A percentile compares a stretch with the other conserved stretches of the same genome.
These are phyloP conservation scores for Procavia capensis DNA, from an alignment of 2,113 vertebrate species.

Conservation along the genomic window DNA sequence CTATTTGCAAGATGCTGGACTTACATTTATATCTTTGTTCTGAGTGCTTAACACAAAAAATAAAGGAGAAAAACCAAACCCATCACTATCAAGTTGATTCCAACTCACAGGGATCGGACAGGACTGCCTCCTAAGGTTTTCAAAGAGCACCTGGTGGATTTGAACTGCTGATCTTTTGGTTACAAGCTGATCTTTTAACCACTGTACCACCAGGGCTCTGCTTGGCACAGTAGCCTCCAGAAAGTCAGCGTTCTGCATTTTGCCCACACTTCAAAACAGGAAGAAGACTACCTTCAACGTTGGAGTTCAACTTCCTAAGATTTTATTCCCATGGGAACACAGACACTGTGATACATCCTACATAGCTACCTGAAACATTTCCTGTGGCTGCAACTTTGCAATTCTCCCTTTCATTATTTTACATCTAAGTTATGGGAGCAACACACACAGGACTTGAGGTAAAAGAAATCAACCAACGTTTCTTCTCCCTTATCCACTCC, in stretches of 20 bases:
- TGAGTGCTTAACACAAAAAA: not conserved
- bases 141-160: no score
- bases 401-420: not conserved
- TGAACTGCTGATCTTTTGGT: no score
- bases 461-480: not conserved
- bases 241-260: not conserved
- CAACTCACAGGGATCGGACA: no score
- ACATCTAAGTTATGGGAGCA: not conserved
- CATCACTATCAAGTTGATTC: no score
- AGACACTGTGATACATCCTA: not conserved
- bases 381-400: not conserved
- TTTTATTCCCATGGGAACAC: not conserved
- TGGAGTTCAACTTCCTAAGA: not conserved
- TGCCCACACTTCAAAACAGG: not conserved
- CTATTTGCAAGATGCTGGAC: not conserved
- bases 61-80: no score
- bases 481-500: not conserved
- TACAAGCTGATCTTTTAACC: no score
- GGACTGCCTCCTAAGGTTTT: no score
- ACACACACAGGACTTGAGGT: not conserved
- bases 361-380: not conserved
- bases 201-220: no score
- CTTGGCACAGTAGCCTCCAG: not conserved
- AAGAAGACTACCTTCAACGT: not conserved
- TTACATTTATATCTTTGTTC: conserved; percentile 11